phyloP scores from a whole-genome alignment of 1,140 invertebrate species.

The Megalonaias nervosa region DNA sequence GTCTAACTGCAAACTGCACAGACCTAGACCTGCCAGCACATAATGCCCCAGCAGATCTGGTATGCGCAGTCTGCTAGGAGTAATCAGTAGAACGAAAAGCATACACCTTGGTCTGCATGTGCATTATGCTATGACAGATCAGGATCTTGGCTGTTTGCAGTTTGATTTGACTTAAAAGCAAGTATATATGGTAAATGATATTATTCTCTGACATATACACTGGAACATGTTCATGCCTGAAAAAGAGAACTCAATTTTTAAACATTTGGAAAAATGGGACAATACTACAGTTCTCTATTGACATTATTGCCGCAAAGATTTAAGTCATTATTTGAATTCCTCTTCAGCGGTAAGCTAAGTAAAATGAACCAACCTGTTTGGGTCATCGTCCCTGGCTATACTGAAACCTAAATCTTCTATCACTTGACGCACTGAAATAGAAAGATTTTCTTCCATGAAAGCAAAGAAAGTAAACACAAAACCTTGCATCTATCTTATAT shows the following conservation, averaged over 20 bases:
- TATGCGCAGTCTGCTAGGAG: no score
- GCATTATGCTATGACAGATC: no score
- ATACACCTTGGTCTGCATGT: no score
- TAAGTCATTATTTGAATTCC: not conserved
- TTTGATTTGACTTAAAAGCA: no score
- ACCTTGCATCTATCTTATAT: not conserved
- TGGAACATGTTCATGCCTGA: not conserved
- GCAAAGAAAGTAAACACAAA: not conserved
- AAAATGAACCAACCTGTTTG: constrained; percentile 48
- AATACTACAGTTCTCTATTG: not conserved
- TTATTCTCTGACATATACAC: not conserved
- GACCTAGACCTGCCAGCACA: no score
- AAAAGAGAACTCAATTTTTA: not conserved
- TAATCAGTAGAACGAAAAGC: no score
- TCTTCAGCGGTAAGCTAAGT: not conserved
- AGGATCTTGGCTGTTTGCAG: no score
- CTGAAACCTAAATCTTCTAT: constrained; percentile 63
- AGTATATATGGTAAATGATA: no score
- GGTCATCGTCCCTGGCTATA: constrained; percentile 66
- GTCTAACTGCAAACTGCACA: no score
- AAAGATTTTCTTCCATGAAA: constrained; percentile 17
- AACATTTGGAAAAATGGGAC: not conserved
- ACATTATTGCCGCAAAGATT: not conserved
- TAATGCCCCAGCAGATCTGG: no score
- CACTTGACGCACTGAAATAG: constrained; percentile 64